Conservation (phyloP, 2,113 vertebrate species). For the Apodemus speciosus region DNA sequence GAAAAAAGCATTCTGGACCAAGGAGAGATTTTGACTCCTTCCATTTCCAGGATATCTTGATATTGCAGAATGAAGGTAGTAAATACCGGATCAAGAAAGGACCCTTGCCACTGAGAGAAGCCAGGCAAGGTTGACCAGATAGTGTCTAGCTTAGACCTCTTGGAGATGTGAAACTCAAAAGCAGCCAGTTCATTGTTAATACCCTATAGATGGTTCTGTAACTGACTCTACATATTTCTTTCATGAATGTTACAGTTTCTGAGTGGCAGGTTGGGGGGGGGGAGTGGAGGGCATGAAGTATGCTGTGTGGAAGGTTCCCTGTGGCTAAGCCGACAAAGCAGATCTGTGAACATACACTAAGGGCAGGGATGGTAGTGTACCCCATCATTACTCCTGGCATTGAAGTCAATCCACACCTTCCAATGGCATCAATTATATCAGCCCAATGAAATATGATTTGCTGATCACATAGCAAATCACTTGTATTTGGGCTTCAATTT, state of each 20-base stretch:
- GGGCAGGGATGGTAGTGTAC: neutral
- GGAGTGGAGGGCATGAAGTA: too few relatives aligned
- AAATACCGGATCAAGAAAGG: neutral
- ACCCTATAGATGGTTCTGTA: neutral
- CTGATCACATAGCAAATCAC: neutral
- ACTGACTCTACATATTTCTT: neutral
- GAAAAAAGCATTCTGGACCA: neutral
- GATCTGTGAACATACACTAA: neutral
- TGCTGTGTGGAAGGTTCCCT: neutral
- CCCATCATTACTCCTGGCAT: neutral
- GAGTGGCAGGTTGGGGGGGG: neutral
- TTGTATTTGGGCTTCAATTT: slow-evolving; percentile 17
- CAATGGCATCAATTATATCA: neutral
- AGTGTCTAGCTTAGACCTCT: neutral
- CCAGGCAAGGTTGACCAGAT: neutral
- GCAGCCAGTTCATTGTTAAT: neutral
- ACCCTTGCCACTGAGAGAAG: neutral
- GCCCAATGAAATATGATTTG: neutral
- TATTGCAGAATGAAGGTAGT: neutral
- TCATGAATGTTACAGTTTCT: neutral
- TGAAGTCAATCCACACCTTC: neutral
- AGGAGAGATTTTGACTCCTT: neutral
- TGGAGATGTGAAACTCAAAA: neutral
- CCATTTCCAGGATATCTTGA: neutral
- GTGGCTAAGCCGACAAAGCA: neutral